These are phyloP conservation scores for Leptopilina syphax DNA, from an alignment of 2,888 invertebrate species.

Conservation along the genomic window DNA sequence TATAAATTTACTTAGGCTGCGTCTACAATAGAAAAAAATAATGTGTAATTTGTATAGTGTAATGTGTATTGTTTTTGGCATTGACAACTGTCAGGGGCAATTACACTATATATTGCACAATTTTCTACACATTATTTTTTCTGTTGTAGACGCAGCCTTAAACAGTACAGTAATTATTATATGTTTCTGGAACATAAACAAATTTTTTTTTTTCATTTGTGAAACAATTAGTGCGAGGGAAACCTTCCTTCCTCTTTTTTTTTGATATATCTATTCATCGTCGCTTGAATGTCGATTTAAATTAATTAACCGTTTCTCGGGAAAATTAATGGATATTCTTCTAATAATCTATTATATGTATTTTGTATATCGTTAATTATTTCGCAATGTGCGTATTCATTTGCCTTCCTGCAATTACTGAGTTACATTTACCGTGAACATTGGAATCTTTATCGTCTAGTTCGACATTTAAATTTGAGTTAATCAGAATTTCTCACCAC, in stretches of 20 bases:
- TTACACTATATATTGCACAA: too few species aligned
- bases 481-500: constrained; percentile 58
- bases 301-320: constrained; percentile 53
- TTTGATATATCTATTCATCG: constrained; percentile 51
- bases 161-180: not conserved
- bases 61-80: too few species aligned
- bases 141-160: too few species aligned
- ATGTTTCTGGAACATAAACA: not conserved
- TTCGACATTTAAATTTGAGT: constrained; percentile 59
- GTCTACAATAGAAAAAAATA: too few species aligned
- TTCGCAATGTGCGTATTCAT: constrained; percentile 56
- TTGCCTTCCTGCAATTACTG: constrained; percentile 61
- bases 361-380: constrained; percentile 60
- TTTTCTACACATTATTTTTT: too few species aligned
- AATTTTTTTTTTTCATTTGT: constrained; percentile 9
- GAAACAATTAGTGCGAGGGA: not conserved
- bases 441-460: constrained; percentile 52
- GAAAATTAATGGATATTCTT: constrained; percentile 54
- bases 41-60: too few species aligned
- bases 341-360: constrained; percentile 57
- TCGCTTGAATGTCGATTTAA: constrained; percentile 53
- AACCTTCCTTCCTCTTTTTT: not conserved
- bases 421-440: constrained; percentile 53
- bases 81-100: too few species aligned
- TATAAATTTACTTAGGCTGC: too few species aligned